Conservation (phyloP, 2,888 invertebrate species). For the Parelbella ahira region DNA sequence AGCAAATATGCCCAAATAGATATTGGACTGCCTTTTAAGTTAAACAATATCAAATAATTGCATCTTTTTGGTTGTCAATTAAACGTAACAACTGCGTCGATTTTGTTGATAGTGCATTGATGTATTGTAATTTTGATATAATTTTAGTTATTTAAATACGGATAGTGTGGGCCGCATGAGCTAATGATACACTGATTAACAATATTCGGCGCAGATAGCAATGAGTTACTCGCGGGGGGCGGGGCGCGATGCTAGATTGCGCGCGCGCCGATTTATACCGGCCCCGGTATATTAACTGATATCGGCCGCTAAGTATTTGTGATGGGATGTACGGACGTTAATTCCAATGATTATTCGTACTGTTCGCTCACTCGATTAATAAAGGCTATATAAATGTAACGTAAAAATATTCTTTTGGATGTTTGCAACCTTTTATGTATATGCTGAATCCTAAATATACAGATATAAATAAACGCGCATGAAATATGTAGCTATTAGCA, state of each 20-base stretch:
- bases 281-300: slow-evolving; percentile 76
- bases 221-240: slow-evolving; percentile 70
- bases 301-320: slow-evolving; percentile 58
- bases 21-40: not conserved
- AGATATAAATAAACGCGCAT: no score
- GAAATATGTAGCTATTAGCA: no score
- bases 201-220: slow-evolving; percentile 78
- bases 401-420: no score
- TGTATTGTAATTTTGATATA: no score
- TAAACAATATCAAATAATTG: slow-evolving; percentile 7
- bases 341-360: slow-evolving; percentile 6
- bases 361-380: not conserved
- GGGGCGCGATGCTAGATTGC: slow-evolving; percentile 72
- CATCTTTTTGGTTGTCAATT: slow-evolving; percentile 10
- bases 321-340: slow-evolving; percentile 11
- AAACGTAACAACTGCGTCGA: slow-evolving; percentile 2
- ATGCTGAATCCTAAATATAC: no score
- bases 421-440: no score
- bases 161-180: slow-evolving; percentile 50
- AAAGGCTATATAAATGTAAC: no score
- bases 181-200: slow-evolving; percentile 80
- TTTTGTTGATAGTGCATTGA: no score
- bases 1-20: slow-evolving; percentile 1
- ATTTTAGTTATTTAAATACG: slow-evolving; percentile 25
- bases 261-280: slow-evolving; percentile 71